Conservation (phyloP, 2,113 vertebrate genomes). For the Emydocephalus ijimae region DNA sequence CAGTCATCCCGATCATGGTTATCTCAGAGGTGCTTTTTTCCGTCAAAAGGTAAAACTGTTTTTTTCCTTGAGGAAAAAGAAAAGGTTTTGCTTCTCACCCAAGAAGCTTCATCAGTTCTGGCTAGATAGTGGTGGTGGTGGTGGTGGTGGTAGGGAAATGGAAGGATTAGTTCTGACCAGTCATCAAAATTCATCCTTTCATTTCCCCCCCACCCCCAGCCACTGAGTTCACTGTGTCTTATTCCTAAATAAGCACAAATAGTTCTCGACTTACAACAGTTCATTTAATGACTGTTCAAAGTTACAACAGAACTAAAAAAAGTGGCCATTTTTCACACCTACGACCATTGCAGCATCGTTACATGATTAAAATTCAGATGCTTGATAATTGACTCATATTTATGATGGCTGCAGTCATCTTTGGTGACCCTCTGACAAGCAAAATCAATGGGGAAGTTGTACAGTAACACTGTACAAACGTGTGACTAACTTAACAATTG, state of each 20-base stretch:
- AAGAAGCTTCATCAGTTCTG: neutral
- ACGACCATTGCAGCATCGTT: no score
- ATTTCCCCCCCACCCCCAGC: no score
- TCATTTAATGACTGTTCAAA: no score
- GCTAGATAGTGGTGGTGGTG: neutral
- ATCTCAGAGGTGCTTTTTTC: neutral
- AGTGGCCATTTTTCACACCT: no score
- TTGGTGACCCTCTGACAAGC: neutral
- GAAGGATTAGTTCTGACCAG: neutral
- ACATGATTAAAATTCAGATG: neutral
- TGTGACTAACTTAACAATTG: neutral
- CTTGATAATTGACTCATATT: neutral
- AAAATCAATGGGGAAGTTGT: neutral
- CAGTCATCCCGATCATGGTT: neutral
- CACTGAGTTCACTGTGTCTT: neutral
- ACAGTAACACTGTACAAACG: no score
- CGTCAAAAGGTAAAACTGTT: no score
- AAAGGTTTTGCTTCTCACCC: neutral
- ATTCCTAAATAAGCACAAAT: neutral
- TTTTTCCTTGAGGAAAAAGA: neutral
- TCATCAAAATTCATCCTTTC: no score
- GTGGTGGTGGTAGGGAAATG: neutral
- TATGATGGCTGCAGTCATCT: neutral
- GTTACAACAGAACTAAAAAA: no score
- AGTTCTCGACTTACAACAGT: no score